Evolutionary conservation across 2,888 invertebrate genomes (phyloP).

Genomic region (Apoda limacodes): DNA sequence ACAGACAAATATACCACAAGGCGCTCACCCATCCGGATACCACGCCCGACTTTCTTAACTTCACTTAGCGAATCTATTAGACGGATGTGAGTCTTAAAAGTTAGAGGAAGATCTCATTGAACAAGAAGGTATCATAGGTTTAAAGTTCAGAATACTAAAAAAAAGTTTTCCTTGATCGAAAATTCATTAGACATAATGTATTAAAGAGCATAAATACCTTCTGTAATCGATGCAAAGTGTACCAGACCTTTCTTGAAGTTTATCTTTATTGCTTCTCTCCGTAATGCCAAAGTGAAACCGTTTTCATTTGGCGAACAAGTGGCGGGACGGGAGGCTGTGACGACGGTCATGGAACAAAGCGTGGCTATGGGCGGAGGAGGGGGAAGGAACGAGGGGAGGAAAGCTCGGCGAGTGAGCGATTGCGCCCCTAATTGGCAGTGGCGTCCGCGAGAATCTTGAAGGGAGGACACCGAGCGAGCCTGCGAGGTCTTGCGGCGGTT

Average conservation of each 20-base stretch:
- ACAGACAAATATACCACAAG: too few species aligned
- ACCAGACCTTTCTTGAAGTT: slow-evolving; percentile 42
- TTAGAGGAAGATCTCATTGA: too few species aligned
- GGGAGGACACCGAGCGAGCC: slow-evolving; percentile 61
- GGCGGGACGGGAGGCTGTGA: slow-evolving; percentile 41
- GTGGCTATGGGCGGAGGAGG: slow-evolving; percentile 30
- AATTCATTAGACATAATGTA: too few species aligned
- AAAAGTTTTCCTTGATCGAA: too few species aligned
- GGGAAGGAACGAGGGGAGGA: slow-evolving; percentile 28
- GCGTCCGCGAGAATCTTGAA: slow-evolving; percentile 71
- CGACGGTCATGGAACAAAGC: slow-evolving; percentile 54
- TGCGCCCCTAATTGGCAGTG: slow-evolving; percentile 70
- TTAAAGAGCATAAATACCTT: too few species aligned
- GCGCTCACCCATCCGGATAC: too few species aligned
- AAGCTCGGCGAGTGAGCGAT: slow-evolving; percentile 65
- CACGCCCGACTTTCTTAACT: too few species aligned
- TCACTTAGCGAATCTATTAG: too few species aligned
- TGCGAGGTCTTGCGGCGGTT: slow-evolving; percentile 50
- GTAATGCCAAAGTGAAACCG: slow-evolving; percentile 58
- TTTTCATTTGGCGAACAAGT: slow-evolving; percentile 61
- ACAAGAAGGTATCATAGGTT: too few species aligned
- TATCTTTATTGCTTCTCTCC: slow-evolving; percentile 44
- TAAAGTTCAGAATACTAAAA: too few species aligned
- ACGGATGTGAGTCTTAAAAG: too few species aligned
- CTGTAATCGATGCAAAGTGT: slow-evolving; percentile 37